Base-by-base conservation (phyloP, 2,797 vertebrate genomes). In the Potorous gilbertii region DNA sequence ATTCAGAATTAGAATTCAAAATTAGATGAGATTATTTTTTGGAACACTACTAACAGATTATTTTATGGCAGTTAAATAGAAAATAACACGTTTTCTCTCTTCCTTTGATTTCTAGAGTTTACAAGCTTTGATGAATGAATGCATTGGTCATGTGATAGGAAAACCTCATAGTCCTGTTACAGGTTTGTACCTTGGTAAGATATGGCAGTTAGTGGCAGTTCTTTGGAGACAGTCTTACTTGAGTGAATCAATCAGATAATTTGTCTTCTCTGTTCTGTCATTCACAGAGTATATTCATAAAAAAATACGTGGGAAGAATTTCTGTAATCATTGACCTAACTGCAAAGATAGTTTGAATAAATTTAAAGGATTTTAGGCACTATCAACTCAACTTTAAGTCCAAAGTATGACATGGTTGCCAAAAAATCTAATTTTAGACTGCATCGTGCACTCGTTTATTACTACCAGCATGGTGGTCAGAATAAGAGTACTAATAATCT, bases 111-210 rank as follows among this genome's bases (percentile, higher is more conserved):
- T 96, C 96, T 94, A 99, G 99, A 99, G 99, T 98, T 98, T 99
- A 93, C 99, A 99, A 98, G 99, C 99, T 56, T 96, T 99, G 98
- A 99, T 99, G 99, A 99, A 99, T 96, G 99, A 99, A 97, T 99
- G 99, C 97, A 99, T 99, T 54, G 99, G 99, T 91, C 99, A 99
- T 54, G 99, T 99, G 97, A 99, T 99, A 96, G 99, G 99, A 94
- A 99, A 99, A 98, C 99, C 99, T 55, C 99, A 99, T 96, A 99
- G 99, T 98, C 99, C 99, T 52, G 99, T 99, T 96, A 99, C 99
- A 98, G 99, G 99, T 98, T 98, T 99, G 98, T 99, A 99, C 98
- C 99, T 99, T 92, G 99, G 99, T 99, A 99, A 99, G 99, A 98
- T 28, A 46, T 81, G 94, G 96, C 98, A 96, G 81, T 96, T 97